These are phyloP conservation scores for Puma concolor DNA, from an alignment of 2,113 vertebrate genomes.

Conservation along the genomic window DNA sequence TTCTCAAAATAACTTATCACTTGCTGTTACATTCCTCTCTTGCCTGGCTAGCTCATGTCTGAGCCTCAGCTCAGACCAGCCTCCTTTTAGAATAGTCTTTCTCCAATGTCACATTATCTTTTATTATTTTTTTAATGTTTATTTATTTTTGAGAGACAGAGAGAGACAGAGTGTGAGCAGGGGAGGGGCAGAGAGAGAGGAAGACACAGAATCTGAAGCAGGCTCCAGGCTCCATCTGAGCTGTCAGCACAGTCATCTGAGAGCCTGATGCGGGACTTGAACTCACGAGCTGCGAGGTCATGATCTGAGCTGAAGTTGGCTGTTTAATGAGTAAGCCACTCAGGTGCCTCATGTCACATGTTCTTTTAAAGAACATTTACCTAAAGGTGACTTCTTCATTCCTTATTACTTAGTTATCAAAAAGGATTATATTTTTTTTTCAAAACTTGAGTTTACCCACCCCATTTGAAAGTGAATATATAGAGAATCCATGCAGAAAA, in stretches of 20 bases:
- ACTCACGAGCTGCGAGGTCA: too few relatives aligned
- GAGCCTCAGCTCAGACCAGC: background rate
- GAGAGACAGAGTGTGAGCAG: too few relatives aligned
- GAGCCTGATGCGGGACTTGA: too few relatives aligned
- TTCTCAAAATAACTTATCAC: background rate
- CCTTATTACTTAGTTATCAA: background rate
- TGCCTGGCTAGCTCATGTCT: background rate
- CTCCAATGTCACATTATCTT: background rate
- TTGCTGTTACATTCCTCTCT: background rate
- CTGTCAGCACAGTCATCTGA: too few relatives aligned
- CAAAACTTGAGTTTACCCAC: background rate
- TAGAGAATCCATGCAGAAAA: background rate
- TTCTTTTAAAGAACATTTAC: slow-evolving; percentile 10
- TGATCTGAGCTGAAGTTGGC: too few relatives aligned
- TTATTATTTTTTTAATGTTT: background rate
- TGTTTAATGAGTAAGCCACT: too few relatives aligned
- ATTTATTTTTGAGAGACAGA: too few relatives aligned
- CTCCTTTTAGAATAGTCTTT: background rate
- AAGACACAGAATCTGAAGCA: too few relatives aligned
- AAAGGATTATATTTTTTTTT: background rate
- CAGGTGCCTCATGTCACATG: background rate
- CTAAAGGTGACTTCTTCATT: background rate
- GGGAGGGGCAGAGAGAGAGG: too few relatives aligned
- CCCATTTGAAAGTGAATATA: background rate
- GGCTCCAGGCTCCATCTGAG: too few relatives aligned